phyloP scores from a whole-genome alignment of 1,140 invertebrate genomes.

The Drosophila suzukii region DNA sequence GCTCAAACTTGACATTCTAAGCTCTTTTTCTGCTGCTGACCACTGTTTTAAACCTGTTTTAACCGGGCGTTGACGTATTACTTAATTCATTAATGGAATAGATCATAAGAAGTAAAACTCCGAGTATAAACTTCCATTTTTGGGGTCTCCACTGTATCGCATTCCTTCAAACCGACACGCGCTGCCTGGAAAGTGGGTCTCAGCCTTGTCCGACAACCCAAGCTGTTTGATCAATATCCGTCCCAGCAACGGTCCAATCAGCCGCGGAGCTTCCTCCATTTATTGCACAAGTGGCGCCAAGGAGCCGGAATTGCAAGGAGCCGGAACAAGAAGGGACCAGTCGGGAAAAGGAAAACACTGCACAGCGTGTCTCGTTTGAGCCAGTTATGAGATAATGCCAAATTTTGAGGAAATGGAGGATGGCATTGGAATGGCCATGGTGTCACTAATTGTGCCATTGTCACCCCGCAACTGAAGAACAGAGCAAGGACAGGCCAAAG shows the following conservation, averaged over 20 bases:
- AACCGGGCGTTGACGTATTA: too few species aligned
- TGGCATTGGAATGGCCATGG: conserved; percentile 34
- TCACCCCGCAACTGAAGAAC: conserved; percentile 33
- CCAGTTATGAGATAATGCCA: conserved; percentile 65
- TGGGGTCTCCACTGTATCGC: conserved; percentile 11
- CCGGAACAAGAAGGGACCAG: background rate
- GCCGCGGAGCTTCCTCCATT: conserved; percentile 52
- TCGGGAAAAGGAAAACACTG: conserved; percentile 17
- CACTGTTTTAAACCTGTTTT: too few species aligned
- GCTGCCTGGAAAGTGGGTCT: conserved; percentile 32
- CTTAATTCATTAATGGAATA: too few species aligned
- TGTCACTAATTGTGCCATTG: conserved; percentile 79
- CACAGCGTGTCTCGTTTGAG: conserved; percentile 3
- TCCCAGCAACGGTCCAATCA: conserved; percentile 41
- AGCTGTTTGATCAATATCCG: conserved; percentile 74
- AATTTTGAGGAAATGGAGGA: conserved; percentile 35
- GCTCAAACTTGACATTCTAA: too few species aligned
- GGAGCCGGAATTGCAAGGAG: conserved; percentile 46
- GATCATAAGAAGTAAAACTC: too few species aligned
- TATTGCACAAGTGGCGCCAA: conserved; percentile 61
- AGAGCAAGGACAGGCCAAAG: conserved; percentile 1
- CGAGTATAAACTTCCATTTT: background rate
- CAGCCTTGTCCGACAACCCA: conserved; percentile 26
- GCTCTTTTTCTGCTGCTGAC: too few species aligned
- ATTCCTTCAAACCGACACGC: conserved; percentile 22